Evolutionary conservation across 2,888 invertebrate species (phyloP).

Genomic region (Danaus chrysippus): DNA sequence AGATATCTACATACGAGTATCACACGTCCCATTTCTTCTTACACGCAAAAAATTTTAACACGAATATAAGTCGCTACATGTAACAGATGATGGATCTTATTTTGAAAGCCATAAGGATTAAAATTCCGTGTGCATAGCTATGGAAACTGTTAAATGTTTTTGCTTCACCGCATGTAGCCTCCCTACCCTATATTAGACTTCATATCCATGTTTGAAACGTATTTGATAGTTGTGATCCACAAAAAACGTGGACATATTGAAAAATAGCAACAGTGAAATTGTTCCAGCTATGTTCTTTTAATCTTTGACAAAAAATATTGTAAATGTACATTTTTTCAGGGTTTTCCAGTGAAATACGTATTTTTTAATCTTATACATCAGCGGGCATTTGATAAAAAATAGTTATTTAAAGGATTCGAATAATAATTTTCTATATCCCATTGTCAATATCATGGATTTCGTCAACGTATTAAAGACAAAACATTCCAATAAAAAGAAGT

Average conservation of each 20-base stretch:
- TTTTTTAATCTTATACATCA: too few species aligned
- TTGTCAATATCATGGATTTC: too few species aligned
- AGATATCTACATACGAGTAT: constrained; percentile 49
- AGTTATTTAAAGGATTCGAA: too few species aligned
- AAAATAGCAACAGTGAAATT: constrained; percentile 24
- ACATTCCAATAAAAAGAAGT: not conserved
- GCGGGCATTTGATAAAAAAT: too few species aligned
- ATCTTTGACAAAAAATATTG: not conserved
- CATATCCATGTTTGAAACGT: constrained; percentile 34
- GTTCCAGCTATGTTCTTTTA: not conserved
- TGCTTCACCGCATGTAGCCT: constrained; percentile 13
- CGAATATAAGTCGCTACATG: constrained; percentile 16
- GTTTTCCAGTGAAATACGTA: not conserved
- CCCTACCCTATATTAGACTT: constrained; percentile 37
- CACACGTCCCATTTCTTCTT: constrained; percentile 59
- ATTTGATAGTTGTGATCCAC: constrained; percentile 38
- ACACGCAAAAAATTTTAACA: constrained; percentile 41
- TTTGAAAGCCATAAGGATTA: constrained; percentile 4
- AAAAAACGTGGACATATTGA: constrained; percentile 38
- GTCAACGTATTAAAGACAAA: too few species aligned
- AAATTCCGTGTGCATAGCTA: not conserved
- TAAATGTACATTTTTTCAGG: not conserved
- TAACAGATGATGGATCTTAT: constrained; percentile 6
- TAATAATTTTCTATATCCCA: too few species aligned
- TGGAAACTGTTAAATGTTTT: constrained; percentile 3